These are phyloP conservation scores for human (Homo sapiens) DNA, from an alignment of 2,113 vertebrate genomes.

Conservation along the genomic window GRCh38 chr4:181883001-181883500, in stretches of 20 bases:
- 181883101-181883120: not conserved
- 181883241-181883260: not conserved
- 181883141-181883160: not conserved
- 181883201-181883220: not conserved
- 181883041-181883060: not conserved
- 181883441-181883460: constrained; percentile 22
- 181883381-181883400: not conserved
- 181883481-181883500: no score
- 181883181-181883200: not conserved
- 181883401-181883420: constrained; percentile 20
- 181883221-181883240: not conserved
- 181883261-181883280: not conserved
- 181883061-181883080: not conserved
- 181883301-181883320: not conserved
- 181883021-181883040: not conserved
- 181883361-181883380: not conserved
- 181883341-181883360: not conserved
- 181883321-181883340: not conserved
- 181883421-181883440: not conserved
- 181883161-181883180: not conserved
- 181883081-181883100: not conserved
- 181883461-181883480: not conserved
- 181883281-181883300: not conserved
- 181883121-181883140: not conserved
- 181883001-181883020: not conserved